Conservation (phyloP, 1,140 invertebrate genomes). For the Tetramorium simillimum region DNA sequence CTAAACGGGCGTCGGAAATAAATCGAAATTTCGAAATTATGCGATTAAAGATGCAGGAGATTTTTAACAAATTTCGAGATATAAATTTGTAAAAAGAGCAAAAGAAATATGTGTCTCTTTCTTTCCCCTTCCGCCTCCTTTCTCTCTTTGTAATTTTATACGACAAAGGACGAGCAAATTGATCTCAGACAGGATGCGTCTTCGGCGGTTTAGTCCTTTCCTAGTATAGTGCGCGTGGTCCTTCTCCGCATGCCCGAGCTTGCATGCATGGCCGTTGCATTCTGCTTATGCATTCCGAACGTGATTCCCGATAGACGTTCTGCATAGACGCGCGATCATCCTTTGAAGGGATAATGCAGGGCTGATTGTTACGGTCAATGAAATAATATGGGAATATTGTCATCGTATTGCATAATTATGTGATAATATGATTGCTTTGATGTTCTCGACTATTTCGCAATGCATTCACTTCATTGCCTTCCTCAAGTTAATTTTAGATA, state of each 20-base stretch:
- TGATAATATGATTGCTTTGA: not conserved
- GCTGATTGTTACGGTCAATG: slow-evolving; percentile 35
- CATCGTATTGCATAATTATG: not conserved
- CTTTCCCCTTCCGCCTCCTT: not conserved
- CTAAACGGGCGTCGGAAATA: not conserved
- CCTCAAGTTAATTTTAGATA: not conserved
- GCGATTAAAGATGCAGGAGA: not conserved
- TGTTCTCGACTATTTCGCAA: not conserved
- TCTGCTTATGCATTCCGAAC: slow-evolving; percentile 46
- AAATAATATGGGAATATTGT: slow-evolving; percentile 15
- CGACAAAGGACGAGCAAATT: slow-evolving; percentile 28
- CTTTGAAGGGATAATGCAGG: slow-evolving; percentile 42
- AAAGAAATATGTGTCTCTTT: not conserved
- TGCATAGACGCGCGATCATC: slow-evolving; percentile 18
- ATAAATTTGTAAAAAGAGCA: not conserved
- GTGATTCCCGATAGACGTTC: slow-evolving; percentile 31
- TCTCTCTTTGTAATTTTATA: not conserved
- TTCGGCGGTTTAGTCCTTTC: slow-evolving; percentile 26
- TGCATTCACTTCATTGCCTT: not conserved
- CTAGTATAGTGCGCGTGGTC: not conserved
- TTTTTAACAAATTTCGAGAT: not conserved
- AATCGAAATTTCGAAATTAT: not conserved
- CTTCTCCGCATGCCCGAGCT: slow-evolving; percentile 14
- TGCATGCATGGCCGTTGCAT: slow-evolving; percentile 30
- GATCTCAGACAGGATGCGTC: not conserved